Conservation (phyloP, 2,113 vertebrate species). For the Corvus hawaiiensis region DNA sequence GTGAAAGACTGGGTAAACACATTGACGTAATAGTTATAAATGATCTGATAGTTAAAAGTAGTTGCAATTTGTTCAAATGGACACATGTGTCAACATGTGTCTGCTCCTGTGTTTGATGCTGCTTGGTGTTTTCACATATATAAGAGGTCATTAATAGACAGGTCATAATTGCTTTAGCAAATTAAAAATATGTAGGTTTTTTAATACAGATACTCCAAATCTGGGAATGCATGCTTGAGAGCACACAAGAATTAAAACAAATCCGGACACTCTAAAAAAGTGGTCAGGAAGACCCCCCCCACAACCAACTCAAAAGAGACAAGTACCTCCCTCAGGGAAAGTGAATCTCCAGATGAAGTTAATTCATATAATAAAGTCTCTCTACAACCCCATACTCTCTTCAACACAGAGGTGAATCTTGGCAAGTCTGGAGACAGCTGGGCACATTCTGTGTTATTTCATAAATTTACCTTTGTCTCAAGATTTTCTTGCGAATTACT, state of each 20-base stretch:
- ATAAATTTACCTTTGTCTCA: background rate
- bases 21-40: background rate
- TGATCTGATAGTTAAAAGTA: background rate
- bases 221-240: background rate
- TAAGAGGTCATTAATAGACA: background rate
- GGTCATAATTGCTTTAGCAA: background rate
- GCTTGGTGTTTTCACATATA: background rate
- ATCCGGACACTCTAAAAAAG: background rate
- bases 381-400: background rate
- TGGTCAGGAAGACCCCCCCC: background rate
- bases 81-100: background rate
- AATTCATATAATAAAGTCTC: background rate
- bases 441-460: background rate
- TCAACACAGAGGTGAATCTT: background rate
- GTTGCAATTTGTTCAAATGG: background rate
- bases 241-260: background rate
- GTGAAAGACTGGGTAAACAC: background rate
- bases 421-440: background rate
- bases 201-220: background rate
- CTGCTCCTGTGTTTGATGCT: background rate
- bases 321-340: background rate
- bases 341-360: background rate
- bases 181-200: background rate
- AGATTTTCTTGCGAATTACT: background rate
- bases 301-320: background rate